These are phyloP conservation scores for Carcharodon carcharias DNA, from an alignment of 2,797 vertebrate species.

Conservation along the genomic window DNA sequence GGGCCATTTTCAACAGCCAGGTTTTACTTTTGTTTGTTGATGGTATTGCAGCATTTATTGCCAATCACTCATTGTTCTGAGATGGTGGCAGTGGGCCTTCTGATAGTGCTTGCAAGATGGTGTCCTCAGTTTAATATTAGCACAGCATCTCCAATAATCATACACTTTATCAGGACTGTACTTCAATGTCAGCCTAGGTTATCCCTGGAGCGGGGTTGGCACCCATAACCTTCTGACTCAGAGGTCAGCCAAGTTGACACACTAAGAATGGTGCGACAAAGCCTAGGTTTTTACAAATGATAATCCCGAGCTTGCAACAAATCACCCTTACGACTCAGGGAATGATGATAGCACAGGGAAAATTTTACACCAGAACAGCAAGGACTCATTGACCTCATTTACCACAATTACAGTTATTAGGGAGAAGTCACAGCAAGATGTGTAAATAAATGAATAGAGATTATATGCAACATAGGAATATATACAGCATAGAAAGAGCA, in stretches of 20 bases:
- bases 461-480: not conserved
- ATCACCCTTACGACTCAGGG: not conserved
- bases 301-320: not conserved
- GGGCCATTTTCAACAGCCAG: not conserved
- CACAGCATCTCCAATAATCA: not conserved
- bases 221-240: not conserved
- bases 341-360: not conserved
- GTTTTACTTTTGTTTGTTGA: not conserved
- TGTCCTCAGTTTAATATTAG: not conserved
- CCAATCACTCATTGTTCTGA: not conserved
- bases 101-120: not conserved
- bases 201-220: not conserved
- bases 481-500: not conserved
- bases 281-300: not conserved
- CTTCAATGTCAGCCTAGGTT: not conserved
- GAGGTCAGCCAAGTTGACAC: not conserved
- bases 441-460: not conserved
- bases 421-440: not conserved
- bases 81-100: not conserved
- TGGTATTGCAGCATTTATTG: not conserved
- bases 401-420: not conserved
- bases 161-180: not conserved
- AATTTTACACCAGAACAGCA: not conserved
- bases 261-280: not conserved
- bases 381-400: not conserved